Evolutionary conservation across 1,140 invertebrate genomes (phyloP), one percentile per base, ranked within the genome.

Genomic region (Chelonus insularis): DNA sequence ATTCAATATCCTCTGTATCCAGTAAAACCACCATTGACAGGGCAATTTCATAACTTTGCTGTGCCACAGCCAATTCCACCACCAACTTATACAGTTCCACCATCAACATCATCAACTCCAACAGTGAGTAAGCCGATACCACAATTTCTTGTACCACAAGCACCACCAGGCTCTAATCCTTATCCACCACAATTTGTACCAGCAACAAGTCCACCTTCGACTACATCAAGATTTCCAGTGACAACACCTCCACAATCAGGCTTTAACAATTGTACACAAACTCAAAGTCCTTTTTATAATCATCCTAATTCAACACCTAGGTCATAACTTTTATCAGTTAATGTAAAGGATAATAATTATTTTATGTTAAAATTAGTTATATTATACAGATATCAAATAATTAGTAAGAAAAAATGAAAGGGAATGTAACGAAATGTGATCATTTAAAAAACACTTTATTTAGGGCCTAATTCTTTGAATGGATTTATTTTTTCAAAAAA

Each of bases 101-200:
- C 50, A 52, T 43, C 57, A 59, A 3, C 41, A 71, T 11, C 18
- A 64, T 5, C 65, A 50, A 20, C 48, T 4, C 8, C 48, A 32
- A 54, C 62, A 56, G 51, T 37, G 9, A 21, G 14, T 16, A 47
- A 58, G 23, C 64, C 68, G 8, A 57, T 71, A 43, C 63, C 60
- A 8, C 70, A 69, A 50, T 79, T 78, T 39, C 34, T 75, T 16
- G 66, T 79, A 11, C 76, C 77, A 0, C 79, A 81, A 54, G 79
- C 79, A 16, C 79, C 78, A 11, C 78, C 79, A 9, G 79, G 78
- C 4, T 72, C 80, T 1, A 81, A 81, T 56, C 79, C 79, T 0
- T 80, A 81, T 62, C 78, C 78, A 6, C 79, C 79, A 1, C 76
- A 77, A 36, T 75, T 77, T 32, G 62, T 68, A 34, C 63, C 73